Conservation (phyloP, 23 tunicate species). For the Styela plicata region DNA sequence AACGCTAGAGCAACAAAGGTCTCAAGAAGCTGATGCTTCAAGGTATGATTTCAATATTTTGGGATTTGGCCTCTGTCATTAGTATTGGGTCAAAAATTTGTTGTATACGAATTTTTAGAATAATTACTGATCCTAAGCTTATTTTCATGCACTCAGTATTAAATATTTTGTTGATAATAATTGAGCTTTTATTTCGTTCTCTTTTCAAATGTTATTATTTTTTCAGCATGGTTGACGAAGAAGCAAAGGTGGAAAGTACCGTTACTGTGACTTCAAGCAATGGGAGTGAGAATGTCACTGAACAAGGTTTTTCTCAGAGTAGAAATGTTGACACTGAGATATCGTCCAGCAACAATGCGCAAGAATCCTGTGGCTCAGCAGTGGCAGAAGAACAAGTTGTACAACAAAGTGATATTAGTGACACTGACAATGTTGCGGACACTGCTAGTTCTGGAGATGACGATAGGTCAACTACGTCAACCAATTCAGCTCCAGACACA, state of each 20-base stretch:
- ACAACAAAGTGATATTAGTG: not conserved
- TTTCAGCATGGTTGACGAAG: not conserved
- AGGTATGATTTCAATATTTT: slow-evolving; percentile 15
- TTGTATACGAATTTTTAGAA: too few relatives aligned
- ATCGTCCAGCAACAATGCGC: not conserved
- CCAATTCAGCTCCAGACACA: not conserved
- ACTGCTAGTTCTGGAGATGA: not conserved
- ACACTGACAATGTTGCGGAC: not conserved
- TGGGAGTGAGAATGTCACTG: not conserved
- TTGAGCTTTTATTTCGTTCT: too few relatives aligned
- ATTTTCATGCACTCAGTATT: too few relatives aligned
- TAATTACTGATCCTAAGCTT: too few relatives aligned
- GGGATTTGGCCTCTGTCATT: too few relatives aligned
- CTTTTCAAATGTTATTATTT: too few relatives aligned
- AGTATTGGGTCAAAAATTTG: too few relatives aligned
- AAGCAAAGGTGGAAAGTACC: not conserved
- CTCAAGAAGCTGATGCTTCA: slow-evolving; percentile 11
- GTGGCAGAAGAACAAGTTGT: not conserved
- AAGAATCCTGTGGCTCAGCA: not conserved
- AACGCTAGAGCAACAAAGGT: not conserved
- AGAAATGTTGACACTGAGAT: not conserved
- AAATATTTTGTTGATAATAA: too few relatives aligned
- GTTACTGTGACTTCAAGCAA: not conserved
- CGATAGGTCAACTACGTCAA: not conserved
- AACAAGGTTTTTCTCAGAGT: not conserved